Base-by-base conservation (phyloP, 2,888 invertebrate species). In the Fissipunctia ypsillon region DNA sequence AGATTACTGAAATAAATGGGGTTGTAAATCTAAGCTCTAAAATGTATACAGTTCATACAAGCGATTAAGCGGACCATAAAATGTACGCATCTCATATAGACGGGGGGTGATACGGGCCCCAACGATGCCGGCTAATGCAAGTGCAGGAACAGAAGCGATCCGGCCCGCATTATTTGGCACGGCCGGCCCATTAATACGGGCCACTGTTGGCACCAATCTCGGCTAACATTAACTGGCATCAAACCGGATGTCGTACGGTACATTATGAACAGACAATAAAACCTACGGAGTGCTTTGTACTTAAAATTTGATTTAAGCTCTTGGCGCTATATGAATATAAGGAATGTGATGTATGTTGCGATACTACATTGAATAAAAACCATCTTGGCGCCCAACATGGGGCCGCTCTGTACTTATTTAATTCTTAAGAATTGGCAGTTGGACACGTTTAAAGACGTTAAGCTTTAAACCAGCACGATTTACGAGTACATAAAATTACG, bases 191-290 rank as follows among this genome's bases (percentile, higher is more conserved):
- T 95, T 95, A 94, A 86, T 91, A 92, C 91, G 90, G 90, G 88
- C 83, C 87, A 85, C 87, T 89, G 91, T 94, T 95, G 95, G 95
- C 95, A 95, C 90, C 90, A 86, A 86, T 90, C 92, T 90, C 86
- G 76, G 89, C 90, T 89, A 89, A 93, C 95, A 94, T 94, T 95
- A 94, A 94, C 94, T 92, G 92, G 88, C 94, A 93, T 94, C 94
- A 92, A 92, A 94, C 92, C 95, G 94, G 95, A 95, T 93, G 95
- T 94, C 94, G 91, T 94, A 93, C 89, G 91, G 90, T 90, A 92
- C 92, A 92, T 94, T 95, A 95, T 94, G 94, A 94, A 94, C 92
- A 90, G 88, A 95, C 93, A 94, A 95, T 95, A 94, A 94, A 95
- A 92, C 91, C 90, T 91, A 89, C 86, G 72, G 87, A 92, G 90